phyloP scores from a whole-genome alignment of 2,113 vertebrate species.

The Heterochromis multidens region DNA sequence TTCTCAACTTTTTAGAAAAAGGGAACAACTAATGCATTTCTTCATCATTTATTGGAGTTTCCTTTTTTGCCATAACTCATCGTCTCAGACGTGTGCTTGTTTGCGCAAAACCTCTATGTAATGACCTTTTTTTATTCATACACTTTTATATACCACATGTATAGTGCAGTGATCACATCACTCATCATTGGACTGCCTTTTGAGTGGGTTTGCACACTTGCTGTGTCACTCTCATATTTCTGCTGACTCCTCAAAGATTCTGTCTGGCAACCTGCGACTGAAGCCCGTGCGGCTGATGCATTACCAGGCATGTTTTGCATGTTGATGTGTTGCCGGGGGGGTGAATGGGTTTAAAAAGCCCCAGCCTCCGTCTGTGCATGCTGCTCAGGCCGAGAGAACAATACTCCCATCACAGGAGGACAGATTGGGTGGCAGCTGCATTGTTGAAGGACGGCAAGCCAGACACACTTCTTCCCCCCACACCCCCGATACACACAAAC shows the following conservation, averaged over 20 bases:
- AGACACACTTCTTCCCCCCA: constrained; percentile 87
- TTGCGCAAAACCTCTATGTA: background rate
- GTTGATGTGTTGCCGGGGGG: constrained; percentile 25
- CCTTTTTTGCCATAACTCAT: background rate
- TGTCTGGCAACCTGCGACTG: constrained; percentile 32
- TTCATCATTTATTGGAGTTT: background rate
- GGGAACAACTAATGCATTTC: background rate
- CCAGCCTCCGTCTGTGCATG: constrained; percentile 79
- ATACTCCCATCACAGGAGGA: constrained; percentile 84
- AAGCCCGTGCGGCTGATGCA: constrained; percentile 73
- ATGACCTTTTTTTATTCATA: background rate
- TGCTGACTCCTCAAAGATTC: constrained; percentile 46
- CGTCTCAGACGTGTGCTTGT: background rate
- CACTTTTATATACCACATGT: background rate
- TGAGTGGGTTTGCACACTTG: background rate
- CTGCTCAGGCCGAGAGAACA: constrained; percentile 81
- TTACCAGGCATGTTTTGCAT: constrained; percentile 53
- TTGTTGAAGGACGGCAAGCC: constrained; percentile 87
- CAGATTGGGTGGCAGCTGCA: constrained; percentile 95
- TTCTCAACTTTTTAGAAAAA: too few species aligned
- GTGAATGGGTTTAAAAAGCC: constrained; percentile 66
- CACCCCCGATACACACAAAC: constrained; percentile 65
- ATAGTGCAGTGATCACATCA: background rate
- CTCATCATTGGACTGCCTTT: background rate
- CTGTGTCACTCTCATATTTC: constrained; percentile 40